Percentiles rank a stretch among this genome's conserved stretches.
phyloP scores from a whole-genome alignment of 2,113 vertebrate genomes.

The Neopipo cinnamomea region DNA sequence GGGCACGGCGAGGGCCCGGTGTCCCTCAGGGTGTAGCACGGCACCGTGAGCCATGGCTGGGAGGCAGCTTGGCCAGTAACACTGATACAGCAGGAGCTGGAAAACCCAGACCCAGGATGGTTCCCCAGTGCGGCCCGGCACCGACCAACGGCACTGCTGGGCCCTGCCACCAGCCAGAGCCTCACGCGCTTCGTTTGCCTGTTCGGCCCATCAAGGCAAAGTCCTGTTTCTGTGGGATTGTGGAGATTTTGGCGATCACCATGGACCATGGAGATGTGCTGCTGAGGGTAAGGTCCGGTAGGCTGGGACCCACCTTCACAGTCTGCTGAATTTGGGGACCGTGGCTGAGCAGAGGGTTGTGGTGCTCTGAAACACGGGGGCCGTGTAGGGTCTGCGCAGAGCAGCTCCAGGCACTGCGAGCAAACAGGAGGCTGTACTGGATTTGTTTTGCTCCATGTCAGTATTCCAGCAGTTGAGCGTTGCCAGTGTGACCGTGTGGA shows the following conservation, averaged over 20 bases:
- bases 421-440: not conserved
- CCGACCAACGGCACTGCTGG: not conserved
- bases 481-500: not conserved
- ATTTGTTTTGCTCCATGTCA: rapidly evolving
- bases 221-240: not conserved
- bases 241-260: not conserved
- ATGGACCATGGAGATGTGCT: rapidly evolving
- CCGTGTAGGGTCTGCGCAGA: rapidly evolving
- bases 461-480: not conserved
- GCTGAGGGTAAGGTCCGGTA: not conserved
- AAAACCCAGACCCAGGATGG: not conserved
- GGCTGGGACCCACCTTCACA: not conserved
- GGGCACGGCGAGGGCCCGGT: rapidly evolving
- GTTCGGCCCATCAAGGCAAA: rapidly evolving
- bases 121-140: not conserved
- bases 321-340: not conserved
- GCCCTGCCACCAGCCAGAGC: not conserved
- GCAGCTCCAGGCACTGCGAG: not conserved
- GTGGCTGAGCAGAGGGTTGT: not conserved
- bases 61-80: not conserved
- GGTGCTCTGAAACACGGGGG: not conserved
- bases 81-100: too few species aligned
- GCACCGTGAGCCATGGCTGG: not conserved
- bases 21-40: rapidly evolving
- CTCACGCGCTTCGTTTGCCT: rapidly evolving